Evolutionary conservation across 2,797 vertebrate species (phyloP), one percentile per base, ranked within the genome.

Genomic region (Triplophysa bombifrons): DNA sequence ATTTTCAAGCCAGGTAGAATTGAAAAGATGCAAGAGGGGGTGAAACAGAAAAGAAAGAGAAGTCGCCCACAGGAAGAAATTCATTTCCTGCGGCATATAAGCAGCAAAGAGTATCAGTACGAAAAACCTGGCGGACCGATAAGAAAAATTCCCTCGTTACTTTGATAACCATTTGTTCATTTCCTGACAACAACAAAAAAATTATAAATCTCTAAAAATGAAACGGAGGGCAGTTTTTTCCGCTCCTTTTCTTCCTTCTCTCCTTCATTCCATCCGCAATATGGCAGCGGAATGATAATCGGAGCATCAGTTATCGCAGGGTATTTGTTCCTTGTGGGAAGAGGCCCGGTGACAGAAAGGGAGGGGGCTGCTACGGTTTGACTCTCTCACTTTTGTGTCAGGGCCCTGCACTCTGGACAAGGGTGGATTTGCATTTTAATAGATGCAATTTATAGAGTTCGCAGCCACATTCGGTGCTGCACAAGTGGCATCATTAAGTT

Each of bases 401-500:
- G 61, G 70, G 53, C 84, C 66, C 60, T 67, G 82, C 73, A 83
- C 84, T 85, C 80, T 72, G 77, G 87, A 92, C 92, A 91, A 95
- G 81, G 94, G 92, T 91, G 94, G 94, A 98, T 99, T 99, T 98
- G 97, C 97, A 98, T 99, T 99, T 98, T 98, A 98, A 98, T 99
- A 94, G 96, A 96, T 97, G 95, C 95, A 95, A 95, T 97, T 98
- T 96, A 98, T 98, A 96, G 96, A 98, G 95, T 98, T 94, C 95
- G 95, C 94, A 87, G 90, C 93, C 93, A 95, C 94, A 94, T 97
- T 95, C 89, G 90, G 86, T 92, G 94, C 92, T 94, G 96, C 96
- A 98, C 97, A 98, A 99, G 97, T 98, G 96, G 96, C 95, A 97
- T 98, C 96, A 98, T 98, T 98, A 98, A 96, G 95, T 93, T 94